Base-by-base conservation (phyloP, 2,113 vertebrate species). In the Gobio gobio region DNA sequence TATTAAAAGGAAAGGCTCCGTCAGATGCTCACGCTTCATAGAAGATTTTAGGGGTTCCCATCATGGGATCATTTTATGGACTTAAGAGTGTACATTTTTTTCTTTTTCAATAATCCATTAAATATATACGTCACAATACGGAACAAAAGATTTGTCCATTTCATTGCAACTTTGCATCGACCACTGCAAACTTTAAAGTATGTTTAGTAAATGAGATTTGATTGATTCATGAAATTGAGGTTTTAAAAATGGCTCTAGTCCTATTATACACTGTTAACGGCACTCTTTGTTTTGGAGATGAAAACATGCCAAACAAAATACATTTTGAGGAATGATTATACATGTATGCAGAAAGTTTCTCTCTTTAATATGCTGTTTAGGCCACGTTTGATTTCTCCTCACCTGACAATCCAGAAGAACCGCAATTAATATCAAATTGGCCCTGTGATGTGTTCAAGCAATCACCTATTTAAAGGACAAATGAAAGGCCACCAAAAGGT, bases 391-490 rank as follows among this genome's bases (percentile, higher is more conserved):
- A 33, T 40, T 7, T 40, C 33, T 40, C 18, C 66, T 68, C 18
- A 68, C 66, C 66, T 68, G 9, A 5, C 3, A 0, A 1, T 18
- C 0, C 8, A 36, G 1, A 36, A 36, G 5, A 68, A 36, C 9
- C 4, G 8, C 64, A 20, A 14, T 0, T 3, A 36, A 2, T 10
- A 68, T 0, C 0, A 16, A 16, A 68, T 3, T 3, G 24, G 12
- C 0, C 14, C 24, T 29, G 12, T 29, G 1, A 0, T 3, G 1
- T 10, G 16, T 1, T 40, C 66, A 1, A 2, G 66, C 18, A 10
- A 20, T 0, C 0, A 40, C 33, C 33, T 22, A 70, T 22, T 22
- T 20, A 70, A 40, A 68, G 18, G 16, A 68, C 29, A 68, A 36
- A 70, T 4, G 33, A 70, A 40, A 70, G 9, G 29, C 3, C 29